These are phyloP conservation scores for Atta texana DNA, from an alignment of 1,140 invertebrate genomes.

Conservation along the genomic window DNA sequence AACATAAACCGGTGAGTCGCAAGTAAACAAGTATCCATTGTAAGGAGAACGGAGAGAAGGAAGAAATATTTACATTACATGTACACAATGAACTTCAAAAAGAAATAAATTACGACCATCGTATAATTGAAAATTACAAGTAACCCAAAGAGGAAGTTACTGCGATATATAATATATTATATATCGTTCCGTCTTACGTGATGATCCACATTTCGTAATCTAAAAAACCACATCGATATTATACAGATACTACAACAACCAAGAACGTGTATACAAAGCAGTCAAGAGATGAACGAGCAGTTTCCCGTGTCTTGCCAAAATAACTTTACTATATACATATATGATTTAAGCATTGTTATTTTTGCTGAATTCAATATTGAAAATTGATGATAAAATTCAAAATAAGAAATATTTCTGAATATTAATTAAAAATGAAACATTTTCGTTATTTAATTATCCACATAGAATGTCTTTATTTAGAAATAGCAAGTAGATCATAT, in stretches of 20 bases:
- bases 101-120: constrained; percentile 15
- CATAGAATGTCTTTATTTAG: too few relatives aligned
- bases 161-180: neutral
- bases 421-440: too few relatives aligned
- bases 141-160: neutral
- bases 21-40: constrained; percentile 32
- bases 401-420: too few relatives aligned
- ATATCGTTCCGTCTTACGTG: constrained; percentile 32
- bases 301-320: too few relatives aligned
- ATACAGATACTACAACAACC: neutral
- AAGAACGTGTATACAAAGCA: neutral
- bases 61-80: neutral
- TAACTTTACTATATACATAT: too few relatives aligned
- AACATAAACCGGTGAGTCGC: constrained; percentile 16
- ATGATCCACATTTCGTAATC: constrained; percentile 47
- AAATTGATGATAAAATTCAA: too few relatives aligned
- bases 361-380: too few relatives aligned
- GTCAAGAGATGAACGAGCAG: neutral
- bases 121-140: constrained; percentile 9
- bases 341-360: too few relatives aligned
- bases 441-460: too few relatives aligned
- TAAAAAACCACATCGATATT: neutral
- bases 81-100: neutral
- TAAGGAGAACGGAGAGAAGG: constrained; percentile 53
- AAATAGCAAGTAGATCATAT: too few relatives aligned